A percentile compares a stretch with the other conserved stretches of the same genome.
phyloP scores from a whole-genome alignment of 2,113 vertebrate genomes.

The Gymnobelideus leadbeateri region DNA sequence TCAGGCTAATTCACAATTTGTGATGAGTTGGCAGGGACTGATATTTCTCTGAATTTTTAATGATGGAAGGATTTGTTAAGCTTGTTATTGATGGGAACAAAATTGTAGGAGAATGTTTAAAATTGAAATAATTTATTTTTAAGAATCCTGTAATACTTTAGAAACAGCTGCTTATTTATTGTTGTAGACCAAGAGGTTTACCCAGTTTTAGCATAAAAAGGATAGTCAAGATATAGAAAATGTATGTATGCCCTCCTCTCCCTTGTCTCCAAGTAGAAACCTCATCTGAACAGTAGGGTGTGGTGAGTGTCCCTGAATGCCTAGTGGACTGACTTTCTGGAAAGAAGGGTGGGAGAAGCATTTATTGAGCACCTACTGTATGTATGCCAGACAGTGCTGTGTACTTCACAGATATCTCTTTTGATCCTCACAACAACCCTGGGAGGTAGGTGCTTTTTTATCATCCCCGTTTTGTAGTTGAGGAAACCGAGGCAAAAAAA shows the following conservation, averaged over 20 bases:
- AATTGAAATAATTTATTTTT: neutral
- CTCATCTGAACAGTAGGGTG: neutral
- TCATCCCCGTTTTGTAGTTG: neutral
- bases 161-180: slow-evolving; percentile 20
- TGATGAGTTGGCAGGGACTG: neutral
- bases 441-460: neutral
- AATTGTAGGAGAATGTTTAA: neutral
- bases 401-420: neutral
- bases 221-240: neutral
- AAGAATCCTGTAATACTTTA: neutral
- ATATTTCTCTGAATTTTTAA: slow-evolving; percentile 21
- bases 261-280: neutral
- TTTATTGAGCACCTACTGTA: neutral
- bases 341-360: neutral
- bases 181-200: neutral
- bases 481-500: neutral
- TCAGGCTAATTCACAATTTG: neutral
- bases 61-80: slow-evolving; percentile 13
- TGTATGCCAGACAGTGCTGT: neutral
- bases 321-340: neutral
- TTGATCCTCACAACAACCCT: neutral
- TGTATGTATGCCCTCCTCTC: neutral
- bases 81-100: slow-evolving; percentile 8
- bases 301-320: neutral
- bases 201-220: neutral